Conservation (phyloP, 2,797 vertebrate species). For the Amblyopsis hoosieri region DNA sequence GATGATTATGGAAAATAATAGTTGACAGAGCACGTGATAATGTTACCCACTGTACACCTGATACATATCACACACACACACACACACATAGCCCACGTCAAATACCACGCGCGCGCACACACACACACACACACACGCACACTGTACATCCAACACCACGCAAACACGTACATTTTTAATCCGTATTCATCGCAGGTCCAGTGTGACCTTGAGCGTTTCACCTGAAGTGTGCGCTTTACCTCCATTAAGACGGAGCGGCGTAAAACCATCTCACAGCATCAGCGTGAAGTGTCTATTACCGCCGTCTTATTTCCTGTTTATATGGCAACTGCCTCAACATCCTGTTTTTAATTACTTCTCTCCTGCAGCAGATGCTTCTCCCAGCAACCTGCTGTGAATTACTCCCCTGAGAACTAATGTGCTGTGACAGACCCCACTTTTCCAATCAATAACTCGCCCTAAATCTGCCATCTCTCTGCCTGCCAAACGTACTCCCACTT, state of each 20-base stretch:
- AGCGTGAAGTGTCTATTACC: slow-evolving; percentile 80
- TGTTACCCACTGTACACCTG: slow-evolving; percentile 26
- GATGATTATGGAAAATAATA: slow-evolving; percentile 23
- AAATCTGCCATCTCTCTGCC: slow-evolving; percentile 83
- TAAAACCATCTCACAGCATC: slow-evolving; percentile 74
- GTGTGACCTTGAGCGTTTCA: slow-evolving; percentile 75
- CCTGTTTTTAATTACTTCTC: slow-evolving; percentile 84
- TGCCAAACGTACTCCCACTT: slow-evolving; percentile 79
- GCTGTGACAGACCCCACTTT: slow-evolving; percentile 85
- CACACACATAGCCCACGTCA: slow-evolving; percentile 7
- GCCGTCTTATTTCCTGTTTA: slow-evolving; percentile 83
- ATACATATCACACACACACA: neutral
- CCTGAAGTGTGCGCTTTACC: slow-evolving; percentile 71
- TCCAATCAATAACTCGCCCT: slow-evolving; percentile 85
- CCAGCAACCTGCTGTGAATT: slow-evolving; percentile 81
- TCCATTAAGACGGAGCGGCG: slow-evolving; percentile 70
- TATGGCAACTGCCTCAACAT: slow-evolving; percentile 82
- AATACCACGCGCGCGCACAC: neutral
- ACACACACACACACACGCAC: slow-evolving; percentile 3
- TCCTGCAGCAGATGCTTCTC: slow-evolving; percentile 80
- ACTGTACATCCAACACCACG: slow-evolving; percentile 16
- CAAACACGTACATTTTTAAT: slow-evolving; percentile 61
- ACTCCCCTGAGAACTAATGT: slow-evolving; percentile 83
- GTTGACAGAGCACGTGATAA: slow-evolving; percentile 8
- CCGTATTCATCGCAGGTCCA: slow-evolving; percentile 67